Evolutionary conservation across 1,140 invertebrate species (phyloP).

Genomic region (Bombus terrestris): DNA sequence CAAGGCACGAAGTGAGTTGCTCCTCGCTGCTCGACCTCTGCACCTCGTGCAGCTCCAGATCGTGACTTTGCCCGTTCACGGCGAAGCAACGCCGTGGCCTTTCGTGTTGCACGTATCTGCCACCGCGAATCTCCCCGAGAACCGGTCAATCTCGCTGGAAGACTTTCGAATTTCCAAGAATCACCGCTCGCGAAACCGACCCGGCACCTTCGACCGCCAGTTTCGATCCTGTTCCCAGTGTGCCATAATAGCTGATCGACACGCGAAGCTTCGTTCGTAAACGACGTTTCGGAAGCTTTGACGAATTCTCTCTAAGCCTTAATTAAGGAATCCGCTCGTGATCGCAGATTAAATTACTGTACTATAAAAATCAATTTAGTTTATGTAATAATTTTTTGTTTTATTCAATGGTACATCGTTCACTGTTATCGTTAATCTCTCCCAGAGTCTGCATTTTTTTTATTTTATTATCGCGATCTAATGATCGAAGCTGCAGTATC

Average conservation of each 20-base stretch:
- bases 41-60: conserved; percentile 56
- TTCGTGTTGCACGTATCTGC: conserved; percentile 45
- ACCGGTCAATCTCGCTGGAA: conserved; percentile 33
- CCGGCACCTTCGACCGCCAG: neutral
- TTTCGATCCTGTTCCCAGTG: neutral
- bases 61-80: conserved; percentile 56
- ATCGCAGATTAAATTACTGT: neutral
- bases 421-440: too few relatives aligned
- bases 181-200: neutral
- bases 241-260: neutral
- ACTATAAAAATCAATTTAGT: too few relatives aligned
- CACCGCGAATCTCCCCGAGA: conserved; percentile 46
- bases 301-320: neutral
- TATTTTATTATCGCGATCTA: too few relatives aligned
- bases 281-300: neutral
- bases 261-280: neutral
- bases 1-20: conserved; percentile 60
- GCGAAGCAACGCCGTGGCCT: conserved; percentile 37
- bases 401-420: too few relatives aligned
- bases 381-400: too few relatives aligned
- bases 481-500: too few relatives aligned
- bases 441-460: too few relatives aligned
- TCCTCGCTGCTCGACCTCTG: conserved; percentile 50
- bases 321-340: neutral
- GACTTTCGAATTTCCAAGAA: conserved; percentile 38